Percentiles rank a stretch among this genome's conserved stretches.
phyloP scores from a whole-genome alignment of 2,113 vertebrate genomes.

The Odocoileus virginianus region DNA sequence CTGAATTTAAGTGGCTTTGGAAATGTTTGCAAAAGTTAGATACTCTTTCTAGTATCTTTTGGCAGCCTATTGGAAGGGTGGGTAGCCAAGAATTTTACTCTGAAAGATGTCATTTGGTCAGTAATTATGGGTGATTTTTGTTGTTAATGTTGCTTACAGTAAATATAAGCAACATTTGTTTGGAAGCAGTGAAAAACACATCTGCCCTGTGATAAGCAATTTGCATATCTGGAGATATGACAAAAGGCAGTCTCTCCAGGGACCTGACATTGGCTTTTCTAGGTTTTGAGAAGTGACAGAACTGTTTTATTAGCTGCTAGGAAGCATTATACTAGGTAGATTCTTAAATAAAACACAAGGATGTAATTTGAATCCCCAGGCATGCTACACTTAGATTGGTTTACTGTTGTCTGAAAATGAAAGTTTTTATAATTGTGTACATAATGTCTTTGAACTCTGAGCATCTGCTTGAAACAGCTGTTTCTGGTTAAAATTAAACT shows the following conservation, averaged over 20 bases:
- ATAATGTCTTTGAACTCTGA: slow-evolving; percentile 69
- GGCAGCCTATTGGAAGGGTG: slow-evolving; percentile 12
- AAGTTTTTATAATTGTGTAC: slow-evolving; percentile 32
- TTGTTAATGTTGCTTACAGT: neutral
- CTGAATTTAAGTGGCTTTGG: neutral
- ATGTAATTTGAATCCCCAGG: slow-evolving; percentile 26
- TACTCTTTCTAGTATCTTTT: slow-evolving; percentile 38
- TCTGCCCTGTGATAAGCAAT: neutral
- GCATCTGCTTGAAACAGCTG: slow-evolving; percentile 73
- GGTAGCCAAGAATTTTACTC: slow-evolving; percentile 28
- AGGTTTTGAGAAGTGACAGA: neutral
- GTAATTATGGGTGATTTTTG: neutral
- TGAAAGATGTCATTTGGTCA: slow-evolving; percentile 20
- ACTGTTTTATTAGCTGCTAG: neutral
- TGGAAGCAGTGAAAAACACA: neutral
- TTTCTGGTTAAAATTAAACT: slow-evolving; percentile 75
- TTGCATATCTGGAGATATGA: slow-evolving; percentile 32
- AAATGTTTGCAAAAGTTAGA: neutral
- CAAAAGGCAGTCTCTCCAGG: neutral
- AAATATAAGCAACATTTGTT: slow-evolving; percentile 35
- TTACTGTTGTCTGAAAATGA: slow-evolving; percentile 61
- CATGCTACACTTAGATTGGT: slow-evolving; percentile 44
- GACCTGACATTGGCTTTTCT: neutral
- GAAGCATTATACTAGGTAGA: slow-evolving; percentile 21
- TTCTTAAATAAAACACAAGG: slow-evolving; percentile 4